These are phyloP conservation scores for Lithosia quadra DNA, from an alignment of 2,888 invertebrate genomes.

Conservation along the genomic window DNA sequence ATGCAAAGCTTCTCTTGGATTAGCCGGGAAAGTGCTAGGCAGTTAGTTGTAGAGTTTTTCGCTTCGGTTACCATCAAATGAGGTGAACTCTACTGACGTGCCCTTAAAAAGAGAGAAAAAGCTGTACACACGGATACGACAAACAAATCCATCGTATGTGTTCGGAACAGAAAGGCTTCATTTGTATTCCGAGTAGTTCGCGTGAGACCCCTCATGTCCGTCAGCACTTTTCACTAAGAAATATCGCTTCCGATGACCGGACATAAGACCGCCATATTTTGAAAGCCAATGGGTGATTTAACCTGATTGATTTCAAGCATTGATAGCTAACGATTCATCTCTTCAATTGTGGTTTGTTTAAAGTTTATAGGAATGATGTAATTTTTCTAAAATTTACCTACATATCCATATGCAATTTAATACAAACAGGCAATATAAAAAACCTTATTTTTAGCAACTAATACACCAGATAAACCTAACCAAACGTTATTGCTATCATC, in stretches of 20 bases:
- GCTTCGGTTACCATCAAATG: neutral
- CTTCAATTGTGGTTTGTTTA: neutral
- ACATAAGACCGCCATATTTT: constrained; percentile 23
- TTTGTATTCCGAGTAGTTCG: constrained; percentile 39
- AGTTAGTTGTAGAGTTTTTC: too few species aligned
- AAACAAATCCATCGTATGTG: constrained; percentile 27
- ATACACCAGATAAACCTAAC: too few species aligned
- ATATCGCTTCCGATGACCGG: constrained; percentile 37
- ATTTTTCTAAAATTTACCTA: neutral
- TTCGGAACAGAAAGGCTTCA: constrained; percentile 28
- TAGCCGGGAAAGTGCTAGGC: too few species aligned
- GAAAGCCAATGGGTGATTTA: constrained; percentile 21
- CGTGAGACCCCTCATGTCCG: constrained; percentile 31
- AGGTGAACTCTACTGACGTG: neutral
- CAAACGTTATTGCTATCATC: too few species aligned
- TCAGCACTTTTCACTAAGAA: constrained; percentile 42
- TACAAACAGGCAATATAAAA: too few species aligned
- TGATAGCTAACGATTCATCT: neutral
- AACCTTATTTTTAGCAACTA: too few species aligned
- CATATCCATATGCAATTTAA: too few species aligned
- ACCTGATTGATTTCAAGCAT: neutral
- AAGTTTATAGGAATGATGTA: neutral
- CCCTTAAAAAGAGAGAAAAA: constrained; percentile 13
- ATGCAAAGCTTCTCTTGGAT: too few species aligned
- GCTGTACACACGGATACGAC: constrained; percentile 22